These are phyloP conservation scores for Drosophila navojoa DNA, from an alignment of 1,140 invertebrate species.

Conservation along the genomic window DNA sequence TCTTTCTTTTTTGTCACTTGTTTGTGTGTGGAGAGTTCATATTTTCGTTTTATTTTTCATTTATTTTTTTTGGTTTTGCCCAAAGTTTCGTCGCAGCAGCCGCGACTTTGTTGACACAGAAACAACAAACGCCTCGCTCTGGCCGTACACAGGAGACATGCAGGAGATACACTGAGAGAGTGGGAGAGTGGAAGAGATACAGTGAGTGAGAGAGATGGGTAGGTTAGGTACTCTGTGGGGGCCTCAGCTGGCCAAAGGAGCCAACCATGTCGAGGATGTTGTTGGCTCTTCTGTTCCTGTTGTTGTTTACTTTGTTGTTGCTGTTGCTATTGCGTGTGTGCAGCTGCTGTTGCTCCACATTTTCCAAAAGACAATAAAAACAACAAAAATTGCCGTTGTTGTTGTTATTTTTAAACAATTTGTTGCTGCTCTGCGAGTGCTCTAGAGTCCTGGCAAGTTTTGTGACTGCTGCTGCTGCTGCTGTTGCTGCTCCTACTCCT, in stretches of 20 bases:
- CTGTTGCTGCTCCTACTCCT: slow-evolving; percentile 2
- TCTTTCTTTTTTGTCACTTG: slow-evolving; percentile 66
- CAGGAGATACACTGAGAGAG: not conserved
- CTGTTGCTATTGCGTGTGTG: slow-evolving; percentile 34
- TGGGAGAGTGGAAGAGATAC: slow-evolving; percentile 2
- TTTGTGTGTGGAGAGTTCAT: slow-evolving; percentile 39
- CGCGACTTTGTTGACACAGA: slow-evolving; percentile 66
- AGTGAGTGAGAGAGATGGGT: not conserved
- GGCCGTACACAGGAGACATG: slow-evolving; percentile 26
- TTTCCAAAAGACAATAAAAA: slow-evolving; percentile 42
- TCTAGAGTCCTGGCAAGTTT: not conserved
- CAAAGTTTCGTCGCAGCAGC: slow-evolving; percentile 35
- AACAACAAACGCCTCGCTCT: slow-evolving; percentile 55
- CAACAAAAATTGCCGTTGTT: slow-evolving; percentile 32
- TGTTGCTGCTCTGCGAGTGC: slow-evolving; percentile 26
- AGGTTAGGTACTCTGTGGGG: not conserved
- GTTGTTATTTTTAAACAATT: slow-evolving; percentile 45
- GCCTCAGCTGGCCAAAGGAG: slow-evolving; percentile 38
- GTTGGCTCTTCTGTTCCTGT: slow-evolving; percentile 45
- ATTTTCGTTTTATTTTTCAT: slow-evolving; percentile 8
- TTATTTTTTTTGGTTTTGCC: slow-evolving; percentile 22
- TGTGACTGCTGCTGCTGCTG: slow-evolving; percentile 5
- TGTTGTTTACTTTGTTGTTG: slow-evolving; percentile 38
- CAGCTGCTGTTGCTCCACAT: slow-evolving; percentile 63
- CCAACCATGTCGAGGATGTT: slow-evolving; percentile 37